Evolutionary conservation across 64 coral and sea anemone genomes (phyloP).

Genomic region (Stylophora pistillata): DNA sequence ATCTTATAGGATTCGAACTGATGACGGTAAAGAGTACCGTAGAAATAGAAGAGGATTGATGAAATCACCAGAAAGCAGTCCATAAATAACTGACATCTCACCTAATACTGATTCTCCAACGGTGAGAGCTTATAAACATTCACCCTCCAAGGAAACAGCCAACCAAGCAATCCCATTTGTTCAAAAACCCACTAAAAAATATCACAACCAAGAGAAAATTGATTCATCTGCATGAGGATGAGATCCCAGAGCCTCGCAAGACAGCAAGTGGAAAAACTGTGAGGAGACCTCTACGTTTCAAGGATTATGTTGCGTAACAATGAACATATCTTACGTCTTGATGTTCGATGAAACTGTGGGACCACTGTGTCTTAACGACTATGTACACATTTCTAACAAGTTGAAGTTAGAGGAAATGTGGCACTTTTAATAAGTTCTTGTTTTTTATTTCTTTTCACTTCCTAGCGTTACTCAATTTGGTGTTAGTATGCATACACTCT

Average conservation of each 20-base stretch:
- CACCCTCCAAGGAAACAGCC: not conserved
- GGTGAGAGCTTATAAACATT: not conserved
- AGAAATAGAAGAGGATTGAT: conserved; percentile 12
- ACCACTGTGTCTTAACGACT: not conserved
- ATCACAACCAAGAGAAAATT: too few relatives aligned
- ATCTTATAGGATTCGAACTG: conserved; percentile 47
- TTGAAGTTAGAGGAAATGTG: too few relatives aligned
- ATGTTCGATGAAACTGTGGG: too few relatives aligned
- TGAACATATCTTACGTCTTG: not conserved
- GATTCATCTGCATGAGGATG: not conserved
- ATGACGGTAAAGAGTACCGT: too few relatives aligned
- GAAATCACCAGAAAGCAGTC: not conserved
- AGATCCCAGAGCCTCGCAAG: not conserved
- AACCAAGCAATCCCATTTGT: conserved; percentile 11
- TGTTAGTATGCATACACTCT: too few relatives aligned
- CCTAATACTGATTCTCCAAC: conserved; percentile 5
- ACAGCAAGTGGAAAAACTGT: too few relatives aligned
- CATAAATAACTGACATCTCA: not conserved
- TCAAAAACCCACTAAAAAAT: not conserved
- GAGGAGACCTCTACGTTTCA: not conserved
- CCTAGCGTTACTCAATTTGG: too few relatives aligned
- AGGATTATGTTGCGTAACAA: not conserved
- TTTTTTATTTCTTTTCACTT: too few relatives aligned
- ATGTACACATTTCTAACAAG: too few relatives aligned
- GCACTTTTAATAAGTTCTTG: too few relatives aligned